phyloP scores from a whole-genome alignment of 2,113 vertebrate genomes.

The Ophiodon elongatus region DNA sequence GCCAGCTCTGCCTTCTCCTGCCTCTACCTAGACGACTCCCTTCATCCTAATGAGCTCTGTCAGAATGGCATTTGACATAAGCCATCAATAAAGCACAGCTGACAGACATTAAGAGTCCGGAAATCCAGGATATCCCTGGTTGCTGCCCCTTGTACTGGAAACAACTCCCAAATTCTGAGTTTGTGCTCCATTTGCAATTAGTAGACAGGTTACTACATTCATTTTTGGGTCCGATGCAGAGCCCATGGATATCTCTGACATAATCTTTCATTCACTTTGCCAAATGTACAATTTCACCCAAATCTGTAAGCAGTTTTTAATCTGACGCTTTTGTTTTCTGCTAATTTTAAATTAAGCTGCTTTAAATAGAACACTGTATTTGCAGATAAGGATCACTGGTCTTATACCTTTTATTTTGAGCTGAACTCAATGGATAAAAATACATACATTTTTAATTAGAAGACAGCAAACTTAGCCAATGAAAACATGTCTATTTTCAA shows the following conservation, averaged over 20 bases:
- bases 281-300: neutral
- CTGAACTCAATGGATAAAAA: neutral
- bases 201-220: neutral
- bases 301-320: neutral
- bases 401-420: constrained; percentile 22
- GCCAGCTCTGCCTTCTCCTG: constrained; percentile 76
- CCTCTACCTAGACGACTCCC: constrained; percentile 76
- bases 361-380: neutral
- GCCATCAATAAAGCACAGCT: constrained; percentile 81
- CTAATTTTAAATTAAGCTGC: neutral
- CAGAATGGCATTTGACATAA: constrained; percentile 86
- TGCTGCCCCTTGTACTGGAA: constrained; percentile 16
- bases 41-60: constrained; percentile 84
- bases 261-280: neutral
- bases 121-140: constrained; percentile 61
- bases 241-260: neutral
- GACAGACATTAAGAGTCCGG: constrained; percentile 75
- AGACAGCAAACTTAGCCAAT: constrained; percentile 21
- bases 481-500: constrained; percentile 32
- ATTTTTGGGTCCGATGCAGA: neutral
- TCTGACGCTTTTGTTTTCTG: neutral
- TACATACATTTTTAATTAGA: constrained; percentile 16
- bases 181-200: constrained; percentile 11
- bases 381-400: neutral
- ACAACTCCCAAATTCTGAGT: constrained; percentile 30